These are phyloP conservation scores for Hybognathus amarus DNA, from an alignment of 2,797 vertebrate genomes.

Conservation along the genomic window DNA sequence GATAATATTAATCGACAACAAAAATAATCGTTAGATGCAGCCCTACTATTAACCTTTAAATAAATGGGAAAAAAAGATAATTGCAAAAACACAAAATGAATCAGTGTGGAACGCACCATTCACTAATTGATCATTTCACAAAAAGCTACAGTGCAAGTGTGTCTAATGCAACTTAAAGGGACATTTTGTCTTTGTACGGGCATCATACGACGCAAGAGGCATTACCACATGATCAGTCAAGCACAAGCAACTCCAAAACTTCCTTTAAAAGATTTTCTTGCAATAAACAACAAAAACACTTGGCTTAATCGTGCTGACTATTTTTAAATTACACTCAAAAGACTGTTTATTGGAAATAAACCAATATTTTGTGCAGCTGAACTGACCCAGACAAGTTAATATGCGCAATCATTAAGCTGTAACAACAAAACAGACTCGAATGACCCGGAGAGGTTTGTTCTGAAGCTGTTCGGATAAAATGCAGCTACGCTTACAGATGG, in stretches of 20 bases:
- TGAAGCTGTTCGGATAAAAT: constrained; percentile 18
- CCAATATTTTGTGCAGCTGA: background rate
- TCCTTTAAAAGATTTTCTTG: no score
- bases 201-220: constrained; percentile 19
- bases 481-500: constrained; percentile 10
- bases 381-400: background rate
- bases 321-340: constrained; percentile 12
- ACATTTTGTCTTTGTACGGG: constrained; percentile 35
- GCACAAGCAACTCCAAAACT: background rate
- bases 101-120: background rate
- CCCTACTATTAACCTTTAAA: background rate
- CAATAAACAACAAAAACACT: background rate
- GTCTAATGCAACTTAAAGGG: constrained; percentile 24
- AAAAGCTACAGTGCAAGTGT: constrained; percentile 1
- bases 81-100: background rate
- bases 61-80: background rate
- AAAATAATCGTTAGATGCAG: no score
- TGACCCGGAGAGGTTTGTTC: background rate
- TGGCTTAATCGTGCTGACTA: background rate
- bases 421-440: background rate
- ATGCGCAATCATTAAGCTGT: background rate
- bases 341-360: background rate
- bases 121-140: constrained; percentile 1
- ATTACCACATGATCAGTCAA: constrained; percentile 30
- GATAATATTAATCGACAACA: no score